Base-by-base conservation (phyloP, 2,797 vertebrate genomes). In the Mycteria americana region DNA sequence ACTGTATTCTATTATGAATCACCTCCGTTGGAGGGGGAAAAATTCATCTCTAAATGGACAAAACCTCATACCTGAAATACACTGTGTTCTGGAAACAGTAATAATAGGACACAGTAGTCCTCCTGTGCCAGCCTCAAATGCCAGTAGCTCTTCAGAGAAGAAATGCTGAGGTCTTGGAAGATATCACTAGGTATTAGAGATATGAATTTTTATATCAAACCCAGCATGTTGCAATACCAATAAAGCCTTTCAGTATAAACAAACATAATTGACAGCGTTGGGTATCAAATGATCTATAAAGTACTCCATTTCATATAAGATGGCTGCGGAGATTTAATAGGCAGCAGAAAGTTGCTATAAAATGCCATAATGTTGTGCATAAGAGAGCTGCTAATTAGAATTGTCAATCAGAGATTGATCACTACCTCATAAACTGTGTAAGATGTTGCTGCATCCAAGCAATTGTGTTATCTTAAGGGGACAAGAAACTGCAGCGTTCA, bases 361-460 rank as follows among this genome's bases (percentile, higher is more conserved):
- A 98, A 91, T 90, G 62, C 79, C 97, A 94, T 96, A 88, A 95
- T 92, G 74, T 95, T 96, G 83, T 76, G 97, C 88, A 92, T 89
- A 97, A 92, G 93, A 97, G 97, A 91, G 82, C 87, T 97, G 95
- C 97, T 98, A 98, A 98, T 98, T 98, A 98, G 96, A 96, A 96
- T 94, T 98, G 97, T 98, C 98, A 98, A 92, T 98, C 91, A 96
- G 85, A 98, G 97, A 97, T 98, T 97, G 97, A 98, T 98, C 95
- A 95, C 88, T 87, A 70, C 92, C 78, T 89, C 85, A 87, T 97
- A 96, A 95, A 95, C 74, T 81, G 96, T 59, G 45, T 75, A 94
- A 97, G 95, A 96, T 65, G 92, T 88, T 97, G 87, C 90, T 96
- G 94, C 89, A 96, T 97, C 74, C 84, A 59, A 89, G 96, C 87